These are phyloP conservation scores for Tenthredo distinguenda DNA, from an alignment of 2,888 invertebrate species.

Conservation along the genomic window DNA sequence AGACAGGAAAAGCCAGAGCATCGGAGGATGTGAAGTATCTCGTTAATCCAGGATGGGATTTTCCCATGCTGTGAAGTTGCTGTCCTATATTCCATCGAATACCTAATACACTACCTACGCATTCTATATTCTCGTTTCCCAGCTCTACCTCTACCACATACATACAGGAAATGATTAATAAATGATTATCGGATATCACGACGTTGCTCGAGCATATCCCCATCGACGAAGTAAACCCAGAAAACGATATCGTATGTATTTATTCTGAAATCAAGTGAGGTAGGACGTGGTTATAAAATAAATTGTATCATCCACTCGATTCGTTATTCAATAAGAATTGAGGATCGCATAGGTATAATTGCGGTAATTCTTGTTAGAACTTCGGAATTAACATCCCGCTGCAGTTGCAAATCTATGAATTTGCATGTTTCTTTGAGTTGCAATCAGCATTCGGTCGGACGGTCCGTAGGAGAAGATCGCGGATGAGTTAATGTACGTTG, in stretches of 20 bases:
- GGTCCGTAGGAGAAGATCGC: constrained; percentile 12
- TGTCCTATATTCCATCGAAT: background rate
- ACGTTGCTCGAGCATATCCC: background rate
- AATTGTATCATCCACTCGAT: background rate
- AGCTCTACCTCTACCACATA: background rate
- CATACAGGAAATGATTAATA: background rate
- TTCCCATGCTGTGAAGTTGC: background rate
- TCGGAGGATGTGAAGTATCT: constrained; percentile 5
- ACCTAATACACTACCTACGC: background rate
- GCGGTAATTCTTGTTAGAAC: background rate
- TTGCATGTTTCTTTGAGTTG: constrained; percentile 46
- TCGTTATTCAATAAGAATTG: background rate
- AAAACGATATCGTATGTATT: background rate
- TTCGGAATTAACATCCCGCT: background rate
- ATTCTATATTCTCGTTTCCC: background rate
- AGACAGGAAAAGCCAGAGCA: background rate
- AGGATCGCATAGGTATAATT: background rate
- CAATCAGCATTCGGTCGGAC: constrained; percentile 19
- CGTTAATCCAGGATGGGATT: constrained; percentile 16
- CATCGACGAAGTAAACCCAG: background rate
- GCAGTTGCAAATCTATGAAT: constrained; percentile 13
- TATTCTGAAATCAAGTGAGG: background rate
- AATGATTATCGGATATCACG: background rate
- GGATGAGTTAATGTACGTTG: constrained; percentile 20
- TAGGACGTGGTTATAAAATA: background rate